These are phyloP conservation scores for Meta bourneti DNA, from an alignment of 2,888 invertebrate genomes.

Conservation along the genomic window DNA sequence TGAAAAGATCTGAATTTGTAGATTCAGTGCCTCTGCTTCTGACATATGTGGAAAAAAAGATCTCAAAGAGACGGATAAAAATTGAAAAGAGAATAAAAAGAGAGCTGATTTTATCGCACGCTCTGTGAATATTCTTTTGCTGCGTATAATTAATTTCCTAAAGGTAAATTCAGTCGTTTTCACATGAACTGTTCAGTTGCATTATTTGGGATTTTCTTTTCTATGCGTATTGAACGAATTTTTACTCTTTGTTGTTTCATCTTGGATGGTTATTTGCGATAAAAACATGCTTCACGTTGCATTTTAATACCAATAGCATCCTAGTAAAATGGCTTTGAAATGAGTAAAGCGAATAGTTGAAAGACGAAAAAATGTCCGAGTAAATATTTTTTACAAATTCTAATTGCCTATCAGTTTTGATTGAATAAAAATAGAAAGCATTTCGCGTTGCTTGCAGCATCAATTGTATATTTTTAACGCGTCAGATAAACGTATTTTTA, in stretches of 20 bases:
- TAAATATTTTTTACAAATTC: background rate
- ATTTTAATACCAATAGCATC: slow-evolving; percentile 9
- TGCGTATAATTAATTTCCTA: slow-evolving; percentile 41
- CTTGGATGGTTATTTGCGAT: slow-evolving; percentile 7
- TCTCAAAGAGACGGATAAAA: background rate
- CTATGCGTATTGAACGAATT: background rate
- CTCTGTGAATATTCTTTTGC: slow-evolving; percentile 16
- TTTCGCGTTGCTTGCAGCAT: too few relatives aligned
- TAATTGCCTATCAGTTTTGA: background rate
- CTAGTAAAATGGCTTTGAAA: background rate
- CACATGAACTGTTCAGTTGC: background rate
- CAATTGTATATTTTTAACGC: too few relatives aligned
- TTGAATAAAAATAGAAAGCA: background rate
- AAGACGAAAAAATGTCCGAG: background rate
- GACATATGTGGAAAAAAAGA: too few relatives aligned
- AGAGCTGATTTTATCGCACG: slow-evolving; percentile 47
- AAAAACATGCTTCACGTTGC: slow-evolving; percentile 20
- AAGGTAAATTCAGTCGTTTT: slow-evolving; percentile 35
- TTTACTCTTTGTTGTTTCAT: slow-evolving; percentile 11
- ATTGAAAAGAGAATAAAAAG: slow-evolving; percentile 22
- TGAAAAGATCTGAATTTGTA: slow-evolving; percentile 9
- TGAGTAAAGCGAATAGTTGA: background rate
- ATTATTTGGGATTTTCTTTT: slow-evolving; percentile 4
- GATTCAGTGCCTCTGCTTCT: too few relatives aligned
- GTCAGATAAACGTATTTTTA: too few relatives aligned